Conservation (phyloP, 2,888 invertebrate genomes). For the Brachyptera risi region DNA sequence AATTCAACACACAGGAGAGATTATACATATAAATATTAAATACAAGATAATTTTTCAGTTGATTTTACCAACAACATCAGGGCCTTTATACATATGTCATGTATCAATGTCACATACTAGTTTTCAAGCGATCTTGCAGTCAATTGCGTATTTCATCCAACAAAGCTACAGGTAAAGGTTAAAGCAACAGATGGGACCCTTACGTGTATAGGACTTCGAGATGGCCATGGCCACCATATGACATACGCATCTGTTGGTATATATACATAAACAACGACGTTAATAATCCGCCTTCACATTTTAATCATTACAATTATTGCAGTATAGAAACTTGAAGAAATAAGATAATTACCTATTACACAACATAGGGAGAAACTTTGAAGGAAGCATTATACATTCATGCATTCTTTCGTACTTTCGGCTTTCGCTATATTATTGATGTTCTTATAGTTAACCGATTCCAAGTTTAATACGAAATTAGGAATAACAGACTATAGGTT, state of each 20-base stretch:
- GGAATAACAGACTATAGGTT: too few relatives aligned
- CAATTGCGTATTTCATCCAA: too few relatives aligned
- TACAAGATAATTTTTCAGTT: too few relatives aligned
- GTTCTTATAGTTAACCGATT: background rate
- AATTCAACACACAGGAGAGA: too few relatives aligned
- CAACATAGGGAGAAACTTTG: background rate
- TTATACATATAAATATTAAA: too few relatives aligned
- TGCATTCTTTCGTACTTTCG: background rate
- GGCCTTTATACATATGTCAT: too few relatives aligned
- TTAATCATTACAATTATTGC: slow-evolving; percentile 13
- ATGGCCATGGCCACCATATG: background rate
- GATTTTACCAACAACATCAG: too few relatives aligned
- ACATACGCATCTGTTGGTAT: slow-evolving; percentile 2
- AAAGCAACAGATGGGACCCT: background rate
- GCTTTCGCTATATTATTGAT: background rate
- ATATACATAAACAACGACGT: background rate
- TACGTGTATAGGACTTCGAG: background rate
- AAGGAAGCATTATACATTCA: background rate
- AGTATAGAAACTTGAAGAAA: slow-evolving; percentile 5
- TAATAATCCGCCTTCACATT: background rate
- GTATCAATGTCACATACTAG: too few relatives aligned
- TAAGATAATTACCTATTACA: background rate
- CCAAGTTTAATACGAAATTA: too few relatives aligned
- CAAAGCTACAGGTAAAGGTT: background rate
- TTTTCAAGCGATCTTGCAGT: too few relatives aligned